Base-by-base conservation (phyloP, 1,140 invertebrate genomes). In the Pogonomyrmex barbatus region DNA sequence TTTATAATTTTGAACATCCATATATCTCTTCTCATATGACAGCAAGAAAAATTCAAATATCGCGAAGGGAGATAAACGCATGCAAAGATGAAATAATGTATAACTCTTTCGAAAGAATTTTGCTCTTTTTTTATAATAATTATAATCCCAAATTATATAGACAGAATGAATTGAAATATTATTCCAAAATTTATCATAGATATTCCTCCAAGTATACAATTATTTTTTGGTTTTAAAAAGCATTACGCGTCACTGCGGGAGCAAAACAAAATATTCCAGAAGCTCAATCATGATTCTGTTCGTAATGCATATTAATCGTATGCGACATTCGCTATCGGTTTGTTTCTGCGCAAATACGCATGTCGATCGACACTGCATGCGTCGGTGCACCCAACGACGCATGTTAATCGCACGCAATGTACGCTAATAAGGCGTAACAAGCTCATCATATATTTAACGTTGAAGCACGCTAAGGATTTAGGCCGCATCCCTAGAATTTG, bases 361-460 rank as follows among this genome's bases (percentile, higher is more conserved):
- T 9, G 10, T 82, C 47, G 30, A 47, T n/a, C 10, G 1, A 56
- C 36, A 39, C 17, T 30, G 1, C 10, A 42, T 82, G 24, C 54
- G 30, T 75, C 30, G 54, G 3, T 24, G 47, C 12, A 65, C 42
- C 30, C 30, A 60, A 73, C 47, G 60, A 79, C 30, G 30, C 52
- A 75, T 83, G 68, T 45, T 83, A 83, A 83, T 83, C 52, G 12
- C 30, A 39, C 42, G 54, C 42, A 73, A 73, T 33, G 30, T 83
- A 83, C 47, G 30, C 67, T 83, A 73, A 62, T 83, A 73, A 73
- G 75, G 42, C 10, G n/a, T 83, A 73, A 73, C 54, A 60, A 60
- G 65, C 75, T 78, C 78, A 9, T 42, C 17, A 54, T 50, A 71
- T 56, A 84, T 84, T 87, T 45, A 50, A 39, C 4, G 24, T 1